Evolutionary conservation across 2,113 vertebrate genomes (phyloP).

Genomic region (Phaethon lepturus): DNA sequence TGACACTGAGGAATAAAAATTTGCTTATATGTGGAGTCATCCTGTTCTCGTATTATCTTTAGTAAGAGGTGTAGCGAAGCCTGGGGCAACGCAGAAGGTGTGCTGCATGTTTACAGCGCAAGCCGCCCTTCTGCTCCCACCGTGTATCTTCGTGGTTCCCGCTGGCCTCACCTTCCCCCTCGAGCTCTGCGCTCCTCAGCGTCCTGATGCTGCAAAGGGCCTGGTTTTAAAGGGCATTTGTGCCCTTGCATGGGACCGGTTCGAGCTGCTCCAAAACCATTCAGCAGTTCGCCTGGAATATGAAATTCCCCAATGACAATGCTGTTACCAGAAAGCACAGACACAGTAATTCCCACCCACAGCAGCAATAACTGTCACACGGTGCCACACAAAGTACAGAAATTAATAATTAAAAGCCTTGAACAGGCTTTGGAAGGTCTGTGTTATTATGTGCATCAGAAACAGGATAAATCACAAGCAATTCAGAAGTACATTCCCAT

Average conservation of each 20-base stretch:
- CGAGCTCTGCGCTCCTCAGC: neutral
- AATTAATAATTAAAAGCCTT: slow-evolving; percentile 72
- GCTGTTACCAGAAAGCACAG: neutral
- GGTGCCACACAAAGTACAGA: slow-evolving; percentile 36
- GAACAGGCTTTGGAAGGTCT: slow-evolving; percentile 25
- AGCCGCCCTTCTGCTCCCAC: neutral
- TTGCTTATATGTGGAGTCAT: fast-evolving
- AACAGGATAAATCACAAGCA: slow-evolving; percentile 70
- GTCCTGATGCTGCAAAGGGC: neutral
- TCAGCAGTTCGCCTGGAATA: neutral
- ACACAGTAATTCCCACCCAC: neutral
- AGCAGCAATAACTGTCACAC: slow-evolving; percentile 27
- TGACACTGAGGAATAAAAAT: no score
- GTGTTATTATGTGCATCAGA: slow-evolving; percentile 25
- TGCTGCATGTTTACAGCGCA: fast-evolving
- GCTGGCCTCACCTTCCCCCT: neutral
- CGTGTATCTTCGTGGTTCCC: fast-evolving
- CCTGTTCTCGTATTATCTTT: fast-evolving
- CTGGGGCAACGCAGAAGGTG: fast-evolving
- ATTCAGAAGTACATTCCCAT: slow-evolving; percentile 64
- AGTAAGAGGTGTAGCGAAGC: fast-evolving
- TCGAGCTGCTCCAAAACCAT: neutral
- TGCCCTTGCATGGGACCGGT: neutral
- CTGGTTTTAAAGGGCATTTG: neutral
- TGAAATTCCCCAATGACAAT: neutral